phyloP scores from a whole-genome alignment of 1,140 invertebrate genomes.

The Drosophila murphyi region DNA sequence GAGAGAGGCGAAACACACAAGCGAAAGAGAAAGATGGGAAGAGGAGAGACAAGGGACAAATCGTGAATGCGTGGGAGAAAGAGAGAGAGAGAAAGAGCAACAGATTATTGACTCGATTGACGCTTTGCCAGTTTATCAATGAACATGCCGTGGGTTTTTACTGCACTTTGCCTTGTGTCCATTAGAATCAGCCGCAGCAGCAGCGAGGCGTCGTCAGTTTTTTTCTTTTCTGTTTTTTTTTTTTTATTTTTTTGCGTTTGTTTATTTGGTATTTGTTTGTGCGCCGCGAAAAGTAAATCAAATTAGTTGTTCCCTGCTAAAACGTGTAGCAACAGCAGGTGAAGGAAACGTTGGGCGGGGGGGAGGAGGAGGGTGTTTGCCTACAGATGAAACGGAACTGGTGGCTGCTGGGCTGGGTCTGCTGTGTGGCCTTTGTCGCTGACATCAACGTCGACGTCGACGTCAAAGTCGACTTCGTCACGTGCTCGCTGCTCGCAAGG shows the following conservation, averaged over 20 bases:
- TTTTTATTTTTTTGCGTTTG: conserved; percentile 29
- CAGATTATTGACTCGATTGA: conserved; percentile 22
- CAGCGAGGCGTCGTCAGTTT: conserved; percentile 3
- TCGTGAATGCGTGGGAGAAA: conserved; percentile 29
- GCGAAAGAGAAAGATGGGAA: background rate
- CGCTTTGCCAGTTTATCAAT: conserved; percentile 64
- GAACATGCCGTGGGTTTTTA: conserved; percentile 51
- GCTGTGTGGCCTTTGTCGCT: conserved; percentile 46
- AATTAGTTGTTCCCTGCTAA: conserved; percentile 61
- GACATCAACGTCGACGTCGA: conserved; percentile 2
- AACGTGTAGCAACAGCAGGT: conserved; percentile 34
- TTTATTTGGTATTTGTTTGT: conserved; percentile 42
- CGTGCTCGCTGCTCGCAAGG: conserved; percentile 36
- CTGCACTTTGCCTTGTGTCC: conserved; percentile 44
- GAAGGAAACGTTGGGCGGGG: background rate
- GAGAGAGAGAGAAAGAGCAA: conserved; percentile 3
- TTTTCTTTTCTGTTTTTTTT: conserved; percentile 43
- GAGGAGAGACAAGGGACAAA: background rate
- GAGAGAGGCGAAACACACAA: background rate
- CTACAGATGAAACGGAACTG: conserved; percentile 15
- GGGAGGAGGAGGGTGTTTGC: background rate
- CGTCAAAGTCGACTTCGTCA: conserved; percentile 37
- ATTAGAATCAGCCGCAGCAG: conserved; percentile 12
- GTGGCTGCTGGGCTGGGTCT: conserved; percentile 45
- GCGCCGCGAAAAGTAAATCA: conserved; percentile 55